Evolutionary conservation across 2,888 invertebrate species (phyloP).

Genomic region (Altica lythri): DNA sequence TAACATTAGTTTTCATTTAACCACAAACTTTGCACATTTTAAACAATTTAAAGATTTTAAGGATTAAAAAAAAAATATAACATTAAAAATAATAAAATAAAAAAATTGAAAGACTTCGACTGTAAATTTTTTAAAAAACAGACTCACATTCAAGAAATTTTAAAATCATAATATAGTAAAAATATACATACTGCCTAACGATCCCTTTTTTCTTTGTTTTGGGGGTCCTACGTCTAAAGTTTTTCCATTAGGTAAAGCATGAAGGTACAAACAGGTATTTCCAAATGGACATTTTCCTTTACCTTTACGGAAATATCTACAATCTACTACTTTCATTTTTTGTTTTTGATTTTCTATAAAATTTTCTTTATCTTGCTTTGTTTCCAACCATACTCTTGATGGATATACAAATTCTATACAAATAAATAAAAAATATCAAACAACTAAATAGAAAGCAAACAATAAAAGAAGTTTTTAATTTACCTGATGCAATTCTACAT

Average conservation of each 20-base stretch:
- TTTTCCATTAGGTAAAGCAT: conserved; percentile 73
- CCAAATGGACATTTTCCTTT: conserved; percentile 80
- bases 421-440: no score
- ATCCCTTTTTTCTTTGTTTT: conserved; percentile 30
- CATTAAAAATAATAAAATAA: background rate
- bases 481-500: conserved; percentile 42
- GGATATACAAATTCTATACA: conserved; percentile 74
- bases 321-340: conserved; percentile 64
- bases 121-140: background rate
- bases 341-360: conserved; percentile 72
- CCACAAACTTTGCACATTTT: background rate
- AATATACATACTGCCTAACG: conserved; percentile 12
- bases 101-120: background rate
- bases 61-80: background rate
- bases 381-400: conserved; percentile 76
- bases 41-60: background rate
- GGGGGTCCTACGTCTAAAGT: conserved; percentile 65
- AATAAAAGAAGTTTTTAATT: conserved; percentile 5
- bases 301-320: conserved; percentile 78
- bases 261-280: conserved; percentile 80
- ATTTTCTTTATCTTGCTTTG: conserved; percentile 73
- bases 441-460: no score
- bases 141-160: background rate
- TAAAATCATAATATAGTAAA: background rate
- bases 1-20: background rate